Evolutionary conservation across 2,888 invertebrate species (phyloP).

Genomic region (Eupithecia abbreviata): DNA sequence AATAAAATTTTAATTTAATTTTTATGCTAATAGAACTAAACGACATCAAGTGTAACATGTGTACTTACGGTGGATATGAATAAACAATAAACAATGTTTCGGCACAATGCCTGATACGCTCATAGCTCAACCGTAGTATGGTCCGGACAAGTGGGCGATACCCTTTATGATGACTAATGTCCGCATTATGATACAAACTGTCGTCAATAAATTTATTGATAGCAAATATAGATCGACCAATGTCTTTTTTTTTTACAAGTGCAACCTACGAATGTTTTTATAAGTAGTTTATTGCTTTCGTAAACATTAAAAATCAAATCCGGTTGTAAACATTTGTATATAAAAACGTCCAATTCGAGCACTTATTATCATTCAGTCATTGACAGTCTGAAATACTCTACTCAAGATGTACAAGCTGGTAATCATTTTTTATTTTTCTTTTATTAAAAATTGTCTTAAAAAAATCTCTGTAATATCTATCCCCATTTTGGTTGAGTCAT

Average conservation of each 20-base stretch:
- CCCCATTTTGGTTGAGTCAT: not conserved
- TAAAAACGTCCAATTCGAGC: constrained; percentile 22
- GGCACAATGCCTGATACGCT: not conserved
- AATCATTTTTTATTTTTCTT: not conserved
- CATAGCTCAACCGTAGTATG: not conserved
- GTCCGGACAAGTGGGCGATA: not conserved
- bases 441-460: not conserved
- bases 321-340: constrained; percentile 25
- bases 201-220: not conserved
- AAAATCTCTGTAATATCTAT: not conserved
- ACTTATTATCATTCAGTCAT: constrained; percentile 39
- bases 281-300: constrained; percentile 8
- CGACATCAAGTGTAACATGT: too few relatives aligned
- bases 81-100: not conserved
- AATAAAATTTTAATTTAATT: too few relatives aligned
- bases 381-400: constrained; percentile 36
- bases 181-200: constrained; percentile 7
- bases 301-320: constrained; percentile 31
- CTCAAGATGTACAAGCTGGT: constrained; percentile 61
- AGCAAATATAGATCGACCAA: constrained; percentile 13
- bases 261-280: constrained; percentile 14
- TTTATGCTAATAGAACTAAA: too few relatives aligned
- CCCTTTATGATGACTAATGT: constrained; percentile 1
- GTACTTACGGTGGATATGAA: too few relatives aligned
- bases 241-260: constrained; percentile 14